A percentile compares a stretch with the other conserved stretches of the same genome.
phyloP scores from a whole-genome alignment of 2,797 vertebrate genomes.

The Morus bassanus region DNA sequence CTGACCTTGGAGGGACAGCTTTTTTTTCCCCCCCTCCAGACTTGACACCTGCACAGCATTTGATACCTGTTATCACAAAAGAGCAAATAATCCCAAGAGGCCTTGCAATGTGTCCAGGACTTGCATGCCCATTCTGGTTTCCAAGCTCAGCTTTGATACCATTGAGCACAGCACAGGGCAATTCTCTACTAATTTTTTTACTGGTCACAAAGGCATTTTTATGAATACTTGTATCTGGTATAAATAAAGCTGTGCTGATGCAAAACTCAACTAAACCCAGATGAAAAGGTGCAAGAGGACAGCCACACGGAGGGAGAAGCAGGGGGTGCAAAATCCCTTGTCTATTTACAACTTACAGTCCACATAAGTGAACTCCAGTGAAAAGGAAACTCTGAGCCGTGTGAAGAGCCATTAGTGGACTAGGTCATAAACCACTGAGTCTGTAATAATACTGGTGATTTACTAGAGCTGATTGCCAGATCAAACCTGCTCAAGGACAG shows the following conservation, averaged over 20 bases:
- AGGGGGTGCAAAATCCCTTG: not conserved
- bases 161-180: not conserved
- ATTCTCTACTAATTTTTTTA: not conserved
- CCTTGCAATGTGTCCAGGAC: not conserved
- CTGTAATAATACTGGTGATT: not conserved
- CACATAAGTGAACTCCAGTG: not conserved
- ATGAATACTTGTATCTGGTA: not conserved
- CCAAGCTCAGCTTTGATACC: not conserved
- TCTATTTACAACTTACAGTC: not conserved
- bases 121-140: accelerated
- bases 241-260: not conserved
- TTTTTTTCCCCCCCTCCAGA: not conserved
- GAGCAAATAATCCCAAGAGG: not conserved
- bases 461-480: not conserved
- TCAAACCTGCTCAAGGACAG: not conserved
- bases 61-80: not conserved
- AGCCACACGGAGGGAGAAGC: not conserved
- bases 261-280: not conserved
- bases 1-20: not conserved
- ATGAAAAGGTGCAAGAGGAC: not conserved
- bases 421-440: not conserved
- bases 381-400: not conserved
- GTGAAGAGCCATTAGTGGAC: not conserved
- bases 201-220: not conserved
- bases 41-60: not conserved